Conservation (phyloP, 2,797 vertebrate species). For the Notamacropus eugenii region DNA sequence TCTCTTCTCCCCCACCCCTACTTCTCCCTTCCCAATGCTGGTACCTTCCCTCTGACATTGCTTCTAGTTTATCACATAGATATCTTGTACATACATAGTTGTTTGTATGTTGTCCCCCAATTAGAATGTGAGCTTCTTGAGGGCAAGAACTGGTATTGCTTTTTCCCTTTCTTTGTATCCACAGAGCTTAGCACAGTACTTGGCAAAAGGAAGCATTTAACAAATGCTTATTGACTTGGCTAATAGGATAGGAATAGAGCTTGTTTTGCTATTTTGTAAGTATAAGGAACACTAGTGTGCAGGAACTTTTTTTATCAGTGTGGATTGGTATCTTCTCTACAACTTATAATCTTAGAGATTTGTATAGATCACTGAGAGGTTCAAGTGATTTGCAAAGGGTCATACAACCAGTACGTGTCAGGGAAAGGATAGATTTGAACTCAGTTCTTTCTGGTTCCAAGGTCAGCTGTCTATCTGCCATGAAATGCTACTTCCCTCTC, state of each 20-base stretch:
- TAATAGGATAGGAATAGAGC: neutral
- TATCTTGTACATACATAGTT: neutral
- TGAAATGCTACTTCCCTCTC: neutral
- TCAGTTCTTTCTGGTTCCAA: neutral
- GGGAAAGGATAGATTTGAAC: neutral
- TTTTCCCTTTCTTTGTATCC: neutral
- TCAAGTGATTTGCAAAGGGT: neutral
- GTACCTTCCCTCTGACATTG: neutral
- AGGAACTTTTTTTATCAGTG: neutral
- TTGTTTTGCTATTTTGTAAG: neutral
- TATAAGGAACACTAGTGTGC: neutral
- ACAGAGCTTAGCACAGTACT: neutral
- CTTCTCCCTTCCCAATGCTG: neutral
- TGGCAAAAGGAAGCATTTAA: neutral
- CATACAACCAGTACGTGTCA: neutral
- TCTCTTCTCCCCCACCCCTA: neutral
- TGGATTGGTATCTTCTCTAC: neutral
- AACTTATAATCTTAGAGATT: neutral
- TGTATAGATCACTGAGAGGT: neutral
- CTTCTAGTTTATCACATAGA: neutral
- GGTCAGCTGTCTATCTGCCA: neutral
- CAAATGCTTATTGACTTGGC: neutral
- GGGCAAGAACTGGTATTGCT: neutral
- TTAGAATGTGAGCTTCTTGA: neutral
- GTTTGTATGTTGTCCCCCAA: neutral